A percentile compares a stretch with the other conserved stretches of the same genome.
Evolutionary conservation across 2,888 invertebrate genomes (phyloP).

Genomic region (Cynaeus angustus): DNA sequence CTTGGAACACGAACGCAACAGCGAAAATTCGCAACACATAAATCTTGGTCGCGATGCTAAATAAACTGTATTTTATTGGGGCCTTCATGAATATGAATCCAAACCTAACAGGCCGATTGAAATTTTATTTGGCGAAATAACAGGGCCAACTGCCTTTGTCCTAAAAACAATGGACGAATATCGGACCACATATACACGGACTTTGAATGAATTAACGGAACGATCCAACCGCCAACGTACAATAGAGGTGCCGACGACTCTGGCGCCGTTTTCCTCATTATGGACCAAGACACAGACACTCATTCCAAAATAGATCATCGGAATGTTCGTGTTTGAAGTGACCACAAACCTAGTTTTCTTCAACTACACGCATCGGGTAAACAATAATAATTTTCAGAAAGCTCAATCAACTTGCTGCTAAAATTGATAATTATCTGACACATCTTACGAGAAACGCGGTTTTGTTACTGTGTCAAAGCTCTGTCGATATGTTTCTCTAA

Average conservation of each 20-base stretch:
- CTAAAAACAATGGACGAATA: conserved; percentile 57
- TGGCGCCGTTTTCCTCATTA: conserved; percentile 21
- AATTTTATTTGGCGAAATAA: conserved; percentile 61
- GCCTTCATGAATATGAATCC: conserved; percentile 68
- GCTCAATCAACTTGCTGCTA: not conserved
- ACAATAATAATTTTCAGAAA: not conserved
- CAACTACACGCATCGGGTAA: not conserved
- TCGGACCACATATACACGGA: conserved; percentile 22
- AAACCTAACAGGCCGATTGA: conserved; percentile 54
- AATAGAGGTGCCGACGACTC: conserved; percentile 18
- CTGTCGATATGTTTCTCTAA: no score
- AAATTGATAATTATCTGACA: not conserved
- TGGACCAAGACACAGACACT: not conserved
- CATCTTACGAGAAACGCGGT: no score
- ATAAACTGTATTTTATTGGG: conserved; percentile 67
- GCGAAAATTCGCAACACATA: conserved; percentile 67
- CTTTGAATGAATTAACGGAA: conserved; percentile 50
- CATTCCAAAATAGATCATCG: conserved; percentile 14
- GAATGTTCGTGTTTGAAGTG: conserved; percentile 6
- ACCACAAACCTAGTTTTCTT: conserved; percentile 3
- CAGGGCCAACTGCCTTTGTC: conserved; percentile 55
- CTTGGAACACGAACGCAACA: conserved; percentile 63
- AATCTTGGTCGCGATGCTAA: conserved; percentile 65
- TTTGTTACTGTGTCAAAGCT: no score
- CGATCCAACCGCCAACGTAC: conserved; percentile 28